Percentiles rank a stretch among this genome's conserved stretches.
Evolutionary conservation across 1,140 invertebrate species (phyloP).

Genomic region (Pectinophora gossypiella): DNA sequence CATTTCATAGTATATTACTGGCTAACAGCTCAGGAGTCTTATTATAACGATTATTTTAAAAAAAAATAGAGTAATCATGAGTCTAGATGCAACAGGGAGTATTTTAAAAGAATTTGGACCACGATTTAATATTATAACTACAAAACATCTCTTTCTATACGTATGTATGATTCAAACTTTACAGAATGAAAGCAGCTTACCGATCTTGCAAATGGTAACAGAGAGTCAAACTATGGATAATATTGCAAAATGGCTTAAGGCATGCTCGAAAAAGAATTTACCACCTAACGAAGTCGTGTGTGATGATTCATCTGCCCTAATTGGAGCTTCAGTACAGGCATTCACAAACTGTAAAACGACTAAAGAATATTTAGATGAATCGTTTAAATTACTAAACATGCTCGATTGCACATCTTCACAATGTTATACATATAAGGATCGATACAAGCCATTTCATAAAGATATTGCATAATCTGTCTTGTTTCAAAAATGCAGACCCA

Average conservation of each 20-base stretch:
- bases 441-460: conserved; percentile 5
- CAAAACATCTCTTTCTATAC: conserved; percentile 1
- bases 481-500: conserved; percentile 1
- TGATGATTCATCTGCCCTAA: conserved; percentile 3
- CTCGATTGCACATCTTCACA: not conserved
- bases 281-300: not conserved
- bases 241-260: not conserved
- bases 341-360: not conserved
- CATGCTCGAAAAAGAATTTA: not conserved
- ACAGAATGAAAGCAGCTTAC: not conserved
- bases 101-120: conserved; percentile 3
- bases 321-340: not conserved
- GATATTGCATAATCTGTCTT: not conserved
- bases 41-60: not conserved
- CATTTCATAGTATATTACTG: not conserved
- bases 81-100: conserved; percentile 3
- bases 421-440: not conserved
- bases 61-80: not conserved
- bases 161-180: not conserved
- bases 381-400: not conserved
- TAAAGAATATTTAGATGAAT: not conserved
- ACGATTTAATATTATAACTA: not conserved
- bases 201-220: not conserved
- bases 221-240: conserved; percentile 1
- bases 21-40: not conserved